A percentile compares a stretch with the other conserved stretches of the same genome.
phyloP scores from a whole-genome alignment of 2,797 vertebrate genomes.

The Hemibagrus guttatus region DNA sequence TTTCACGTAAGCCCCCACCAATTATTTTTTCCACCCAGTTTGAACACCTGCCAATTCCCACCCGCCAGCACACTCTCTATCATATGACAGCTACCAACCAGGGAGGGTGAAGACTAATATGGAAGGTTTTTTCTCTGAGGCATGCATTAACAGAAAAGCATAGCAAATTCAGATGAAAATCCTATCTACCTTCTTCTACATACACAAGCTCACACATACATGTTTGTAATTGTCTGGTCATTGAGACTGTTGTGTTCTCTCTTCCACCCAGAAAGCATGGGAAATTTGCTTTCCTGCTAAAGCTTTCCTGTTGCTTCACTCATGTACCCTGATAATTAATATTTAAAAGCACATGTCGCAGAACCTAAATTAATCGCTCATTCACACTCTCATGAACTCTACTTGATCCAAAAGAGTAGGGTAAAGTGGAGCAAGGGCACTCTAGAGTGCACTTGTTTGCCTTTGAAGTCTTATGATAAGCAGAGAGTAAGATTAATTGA shows the following conservation, averaged over 20 bases:
- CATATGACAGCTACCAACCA: not conserved
- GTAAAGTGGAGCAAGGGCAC: not conserved
- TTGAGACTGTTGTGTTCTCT: not conserved
- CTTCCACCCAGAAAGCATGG: not conserved
- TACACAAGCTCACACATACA: not conserved
- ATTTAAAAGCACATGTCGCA: not conserved
- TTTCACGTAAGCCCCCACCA: not conserved
- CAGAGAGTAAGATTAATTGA: slow-evolving; percentile 24
- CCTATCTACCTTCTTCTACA: not conserved
- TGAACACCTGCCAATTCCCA: slow-evolving; percentile 1
- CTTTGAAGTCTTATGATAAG: slow-evolving; percentile 18
- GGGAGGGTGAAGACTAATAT: not conserved
- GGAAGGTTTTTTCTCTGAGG: not conserved
- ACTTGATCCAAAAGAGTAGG: not conserved
- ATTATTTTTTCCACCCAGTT: not conserved
- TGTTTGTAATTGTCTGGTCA: not conserved
- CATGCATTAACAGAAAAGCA: not conserved
- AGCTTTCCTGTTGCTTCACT: not conserved
- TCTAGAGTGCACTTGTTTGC: not conserved
- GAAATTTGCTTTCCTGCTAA: slow-evolving; percentile 8
- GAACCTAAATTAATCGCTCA: not conserved
- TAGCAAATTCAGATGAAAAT: not conserved
- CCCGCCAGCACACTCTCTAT: not conserved
- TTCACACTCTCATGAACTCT: slow-evolving; percentile 3
- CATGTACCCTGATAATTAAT: not conserved